These are phyloP conservation scores for Ceratosolen fusciceps DNA, from an alignment of 1,140 invertebrate genomes.

Conservation along the genomic window DNA sequence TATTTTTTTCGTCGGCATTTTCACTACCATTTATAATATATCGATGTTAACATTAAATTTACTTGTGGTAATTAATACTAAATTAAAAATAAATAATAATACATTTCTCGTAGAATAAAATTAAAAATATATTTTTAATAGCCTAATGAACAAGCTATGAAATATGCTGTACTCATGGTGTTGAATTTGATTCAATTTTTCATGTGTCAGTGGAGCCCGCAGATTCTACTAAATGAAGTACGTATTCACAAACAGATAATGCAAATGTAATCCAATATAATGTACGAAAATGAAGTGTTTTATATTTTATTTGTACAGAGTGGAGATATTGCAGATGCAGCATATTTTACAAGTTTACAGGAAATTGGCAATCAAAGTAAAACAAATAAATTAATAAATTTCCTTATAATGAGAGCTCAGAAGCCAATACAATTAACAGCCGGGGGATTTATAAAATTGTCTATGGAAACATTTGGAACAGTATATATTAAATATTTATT, in stretches of 20 bases:
- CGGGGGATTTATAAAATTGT: constrained; percentile 20
- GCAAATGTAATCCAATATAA: background rate
- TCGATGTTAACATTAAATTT: constrained; percentile 18
- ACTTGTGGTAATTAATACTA: background rate
- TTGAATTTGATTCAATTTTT: constrained; percentile 33
- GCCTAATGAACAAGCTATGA: background rate
- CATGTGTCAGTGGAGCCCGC: constrained; percentile 21
- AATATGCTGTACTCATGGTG: background rate
- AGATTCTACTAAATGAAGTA: constrained; percentile 24
- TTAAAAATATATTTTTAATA: background rate
- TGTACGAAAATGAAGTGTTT: background rate
- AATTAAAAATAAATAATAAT: background rate
- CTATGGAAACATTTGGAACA: constrained; percentile 10
- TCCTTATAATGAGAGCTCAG: constrained; percentile 24
- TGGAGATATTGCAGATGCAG: background rate
- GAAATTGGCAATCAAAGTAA: background rate
- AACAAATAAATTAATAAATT: background rate
- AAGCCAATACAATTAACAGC: constrained; percentile 27
- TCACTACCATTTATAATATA: constrained; percentile 19
- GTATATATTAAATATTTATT: background rate
- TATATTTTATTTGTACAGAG: constrained; percentile 5
- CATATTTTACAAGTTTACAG: constrained; percentile 14
- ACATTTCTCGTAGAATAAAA: background rate
- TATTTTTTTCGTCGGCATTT: background rate
- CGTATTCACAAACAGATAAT: background rate